Base-by-base conservation (phyloP, 2,113 vertebrate genomes). In the Eidolon helvum region DNA sequence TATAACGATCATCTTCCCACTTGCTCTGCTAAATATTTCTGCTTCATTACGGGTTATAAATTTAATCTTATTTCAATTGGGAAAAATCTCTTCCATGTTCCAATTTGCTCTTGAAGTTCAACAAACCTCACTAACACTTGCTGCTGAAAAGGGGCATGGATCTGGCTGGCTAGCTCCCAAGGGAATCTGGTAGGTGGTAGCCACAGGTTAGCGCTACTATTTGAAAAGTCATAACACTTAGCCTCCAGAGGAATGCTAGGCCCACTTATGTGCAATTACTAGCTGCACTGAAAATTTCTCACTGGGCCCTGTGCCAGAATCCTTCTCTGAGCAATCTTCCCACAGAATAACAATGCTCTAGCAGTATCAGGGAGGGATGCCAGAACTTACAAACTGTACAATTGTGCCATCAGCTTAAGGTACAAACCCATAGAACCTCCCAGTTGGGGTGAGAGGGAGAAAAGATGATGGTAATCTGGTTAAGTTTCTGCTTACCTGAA, bases 401-500 rank as follows among this genome's bases (percentile, higher is more conserved):
- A 69, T 21, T 77, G 26, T 59, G 72, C 79, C 65, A 90, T 45
- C 48, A 90, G 14, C 10, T 87, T 74, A 63, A 96, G 78, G 48
- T 59, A 90, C 24, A 93, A 93, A 91, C 48, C 11, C 83, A 50
- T 0, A 68, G 26, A 85, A 84, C 33, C n/a, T 53, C 28, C 40
- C 72, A 68, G 15, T 45, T 88, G 22, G 50, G 19, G 30, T 65
- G 21, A 91, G 16, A 71, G 33, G 85, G 40, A 48, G 35, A 78
- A 96, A 91, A 92, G 7, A 69, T 53, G 26, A 78, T 28, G 40
- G 80, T 71, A 38, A 68, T 71, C 10, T 91, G 28, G 7, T 84
- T 65, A 80, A 21, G 22, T 80, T 88, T 94, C 53, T 53, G 74
- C 93, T 97, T 94, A 95, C 79, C 93, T 96, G 72, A 96, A 95